These are phyloP conservation scores for Nomada goodeniana DNA, from an alignment of 2,888 invertebrate species.

Conservation along the genomic window DNA sequence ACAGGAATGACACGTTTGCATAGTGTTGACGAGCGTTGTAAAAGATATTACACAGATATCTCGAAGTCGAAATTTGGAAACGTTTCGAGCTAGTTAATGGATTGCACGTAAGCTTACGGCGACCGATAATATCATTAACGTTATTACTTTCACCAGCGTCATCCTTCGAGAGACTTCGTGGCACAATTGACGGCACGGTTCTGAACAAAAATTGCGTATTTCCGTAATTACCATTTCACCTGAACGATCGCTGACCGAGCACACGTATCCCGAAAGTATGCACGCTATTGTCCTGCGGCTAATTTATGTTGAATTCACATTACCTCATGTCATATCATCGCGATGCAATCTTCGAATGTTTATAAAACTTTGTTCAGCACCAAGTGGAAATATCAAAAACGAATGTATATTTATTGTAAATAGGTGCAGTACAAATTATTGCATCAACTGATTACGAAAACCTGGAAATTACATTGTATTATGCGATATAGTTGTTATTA, in stretches of 20 bases:
- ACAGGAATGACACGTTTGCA: background rate
- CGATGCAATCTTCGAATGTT: too few relatives aligned
- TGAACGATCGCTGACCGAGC: constrained; percentile 28
- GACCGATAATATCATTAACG: constrained; percentile 36
- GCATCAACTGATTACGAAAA: too few relatives aligned
- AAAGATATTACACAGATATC: background rate
- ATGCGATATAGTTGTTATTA: too few relatives aligned
- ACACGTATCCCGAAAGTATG: constrained; percentile 8
- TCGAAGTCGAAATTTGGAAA: constrained; percentile 1
- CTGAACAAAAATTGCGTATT: constrained; percentile 44
- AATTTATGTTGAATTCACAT: background rate
- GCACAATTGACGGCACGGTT: constrained; percentile 21
- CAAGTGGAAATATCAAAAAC: too few relatives aligned
- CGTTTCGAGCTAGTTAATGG: too few relatives aligned
- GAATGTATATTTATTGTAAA: too few relatives aligned
- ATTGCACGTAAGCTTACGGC: background rate
- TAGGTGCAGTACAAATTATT: too few relatives aligned
- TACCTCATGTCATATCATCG: background rate
- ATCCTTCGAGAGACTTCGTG: constrained; percentile 47
- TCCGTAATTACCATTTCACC: constrained; percentile 45
- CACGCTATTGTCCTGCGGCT: background rate
- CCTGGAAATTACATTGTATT: too few relatives aligned
- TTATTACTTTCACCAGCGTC: constrained; percentile 37
- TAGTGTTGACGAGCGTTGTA: too few relatives aligned
- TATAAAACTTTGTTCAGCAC: too few relatives aligned